A percentile compares a stretch with the other conserved stretches of the same genome.
phyloP scores from a whole-genome alignment of 2,113 vertebrate species.

The Lophura nycthemera region DNA sequence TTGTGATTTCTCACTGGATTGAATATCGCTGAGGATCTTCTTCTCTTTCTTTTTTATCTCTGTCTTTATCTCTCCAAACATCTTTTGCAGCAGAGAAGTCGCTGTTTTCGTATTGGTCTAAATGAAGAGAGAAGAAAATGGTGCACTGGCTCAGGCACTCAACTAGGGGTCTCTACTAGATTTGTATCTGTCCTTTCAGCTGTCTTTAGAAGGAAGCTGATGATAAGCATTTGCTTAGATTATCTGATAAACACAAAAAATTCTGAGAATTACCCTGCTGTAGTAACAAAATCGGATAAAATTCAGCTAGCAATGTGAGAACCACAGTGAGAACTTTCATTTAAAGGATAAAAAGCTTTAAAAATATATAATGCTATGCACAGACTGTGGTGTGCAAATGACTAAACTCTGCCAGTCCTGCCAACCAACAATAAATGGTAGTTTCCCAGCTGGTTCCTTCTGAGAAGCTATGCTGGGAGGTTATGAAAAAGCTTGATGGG shows the following conservation, averaged over 20 bases:
- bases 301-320: background rate
- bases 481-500: background rate
- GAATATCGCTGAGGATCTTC: background rate
- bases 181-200: background rate
- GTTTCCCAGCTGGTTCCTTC: background rate
- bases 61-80: background rate
- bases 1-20: background rate
- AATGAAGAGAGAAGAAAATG: background rate
- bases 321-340: background rate
- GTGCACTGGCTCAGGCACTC: background rate
- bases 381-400: background rate
- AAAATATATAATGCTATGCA: background rate
- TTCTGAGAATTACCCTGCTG: background rate
- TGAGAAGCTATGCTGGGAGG: background rate
- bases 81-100: background rate
- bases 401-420: background rate
- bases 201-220: background rate
- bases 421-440: background rate
- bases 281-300: background rate
- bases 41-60: background rate
- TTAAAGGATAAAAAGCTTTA: background rate
- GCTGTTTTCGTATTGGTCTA: background rate
- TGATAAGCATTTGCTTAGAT: background rate
- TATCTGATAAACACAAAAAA: background rate
- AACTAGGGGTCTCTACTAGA: background rate